Percentiles rank a stretch among this genome's conserved stretches.
Conservation (phyloP, 2,888 invertebrate species). For the Galeruca laticollis region DNA sequence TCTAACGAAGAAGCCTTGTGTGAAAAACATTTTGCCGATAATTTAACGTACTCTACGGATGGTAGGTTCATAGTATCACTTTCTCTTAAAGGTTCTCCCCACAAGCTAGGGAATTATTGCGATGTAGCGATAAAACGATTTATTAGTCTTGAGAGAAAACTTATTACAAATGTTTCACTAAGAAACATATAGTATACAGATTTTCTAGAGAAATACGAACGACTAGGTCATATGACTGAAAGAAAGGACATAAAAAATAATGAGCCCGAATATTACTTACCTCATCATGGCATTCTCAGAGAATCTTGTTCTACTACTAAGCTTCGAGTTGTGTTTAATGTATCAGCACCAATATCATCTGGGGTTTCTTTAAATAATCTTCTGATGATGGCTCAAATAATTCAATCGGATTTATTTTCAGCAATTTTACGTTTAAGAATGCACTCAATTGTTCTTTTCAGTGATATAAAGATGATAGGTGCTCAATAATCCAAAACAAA, state of each 20-base stretch:
- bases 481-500: conserved; percentile 12
- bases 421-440: conserved; percentile 41
- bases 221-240: conserved; percentile 39
- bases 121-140: too few species aligned
- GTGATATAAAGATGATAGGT: conserved; percentile 47
- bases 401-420: conserved; percentile 43
- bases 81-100: too few species aligned
- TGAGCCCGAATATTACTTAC: too few species aligned
- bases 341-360: conserved; percentile 33
- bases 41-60: too few species aligned
- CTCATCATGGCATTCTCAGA: too few species aligned
- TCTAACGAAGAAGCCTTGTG: too few species aligned
- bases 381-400: conserved; percentile 33
- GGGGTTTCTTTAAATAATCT: conserved; percentile 41
- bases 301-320: too few species aligned
- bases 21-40: too few species aligned
- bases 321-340: too few species aligned
- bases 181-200: conserved; percentile 28
- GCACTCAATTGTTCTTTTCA: conserved; percentile 38
- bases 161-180: conserved; percentile 31
- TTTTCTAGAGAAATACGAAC: conserved; percentile 39
- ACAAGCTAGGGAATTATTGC: too few species aligned
- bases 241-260: conserved; percentile 9
- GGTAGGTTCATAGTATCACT: too few species aligned
- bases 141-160: conserved; percentile 31